Evolutionary conservation across 2,113 vertebrate species (phyloP), one percentile per base, ranked within the genome.

Genomic region (Andinoacara biseriatus): DNA sequence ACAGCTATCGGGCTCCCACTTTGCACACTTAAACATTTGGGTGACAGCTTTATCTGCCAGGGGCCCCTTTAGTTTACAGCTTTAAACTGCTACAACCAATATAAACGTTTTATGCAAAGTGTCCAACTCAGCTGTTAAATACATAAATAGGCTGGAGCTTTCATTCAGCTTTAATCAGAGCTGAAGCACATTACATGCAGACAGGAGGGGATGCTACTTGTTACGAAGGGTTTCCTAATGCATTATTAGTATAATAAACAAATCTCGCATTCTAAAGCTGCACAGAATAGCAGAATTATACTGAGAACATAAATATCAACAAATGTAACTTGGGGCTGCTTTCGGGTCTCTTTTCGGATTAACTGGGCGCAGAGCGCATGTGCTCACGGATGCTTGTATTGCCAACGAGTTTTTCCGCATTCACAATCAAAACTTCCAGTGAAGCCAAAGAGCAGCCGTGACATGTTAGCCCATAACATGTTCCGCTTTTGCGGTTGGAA

Each of bases 121-220:
- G 26, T 57, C 5, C 46, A 72, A 20, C 24, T 85, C 24, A 77
- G 38, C 58, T 22, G 40, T 65, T 57, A 20, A 78, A 20, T 38
- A 59, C 54, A 61, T 29, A 62, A 58, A 60, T 40, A 74, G 14
- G 49, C 24, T 1, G 63, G 22, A 11, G 63, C 63, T 26, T 11
- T 43, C 40, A 43, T 13, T 43, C 40, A 43, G 40, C 40, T 43
- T 13, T 43, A 13, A 11, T 43, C 40, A 43, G 40, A 13, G 3
- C 40, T 67, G 40, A 67, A 29, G 63, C 63, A 26, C 38, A 26
- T 46, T 17, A 5, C 59, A 56, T 65, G 40, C 78, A 74, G 78
- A 59, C 74, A 60, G 79, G 17, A 65, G 26, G 7, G 63, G 84
- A n/a, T 22, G 58, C 7, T 58, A n/a, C 60, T 62, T 74, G 74